Evolutionary conservation across 2,888 invertebrate genomes (phyloP), one percentile per base, ranked within the genome.

Genomic region (Latrodectus elegans): DNA sequence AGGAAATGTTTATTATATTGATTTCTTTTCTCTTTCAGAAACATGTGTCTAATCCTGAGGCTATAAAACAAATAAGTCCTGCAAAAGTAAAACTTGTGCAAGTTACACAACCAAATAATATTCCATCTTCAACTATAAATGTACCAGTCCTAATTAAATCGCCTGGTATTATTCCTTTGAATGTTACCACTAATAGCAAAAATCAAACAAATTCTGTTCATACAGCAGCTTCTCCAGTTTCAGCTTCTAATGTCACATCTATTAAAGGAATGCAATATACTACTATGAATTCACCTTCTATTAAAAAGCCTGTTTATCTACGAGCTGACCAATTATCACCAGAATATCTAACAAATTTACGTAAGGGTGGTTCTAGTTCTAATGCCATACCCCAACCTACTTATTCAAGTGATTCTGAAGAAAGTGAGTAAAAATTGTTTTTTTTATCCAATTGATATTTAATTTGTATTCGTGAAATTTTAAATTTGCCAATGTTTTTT

Each of bases 321-420:
- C 74, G 81, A 38, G 85, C 82, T 15, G 85, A 86, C 14, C 60
- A 60, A 10, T 60, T 60, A 60, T 60, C 60, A 60, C 60, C 60
- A 60, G 60, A 60, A 60, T 60, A n/a, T 71, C 60, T 85, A n/a
- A 74, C 88, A 68, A 64, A 70, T 38, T 12, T 82, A 65, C 79
- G 88, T 38, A 89, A 89, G 65, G 68, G 75, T 60, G 65, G 71
- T 75, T 71, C 81, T 74, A 49, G 10, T 12, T 60, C 85, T 49
- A 81, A 8, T n/a, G 51, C 80, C 14, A 86, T 53, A 70, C 26
- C 60, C 14, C 64, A 65, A 15, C 71, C 26, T 26, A 60, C 75
- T 8, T 83, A 52, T 14, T 82, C 81, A 26, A 88, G 87, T 87
- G 89, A 89, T 68, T 82, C 82, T 14, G 89, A 89, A 49, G 89